Base-by-base conservation (phyloP, 2,797 vertebrate species). In the Malurus splendens region DNA sequence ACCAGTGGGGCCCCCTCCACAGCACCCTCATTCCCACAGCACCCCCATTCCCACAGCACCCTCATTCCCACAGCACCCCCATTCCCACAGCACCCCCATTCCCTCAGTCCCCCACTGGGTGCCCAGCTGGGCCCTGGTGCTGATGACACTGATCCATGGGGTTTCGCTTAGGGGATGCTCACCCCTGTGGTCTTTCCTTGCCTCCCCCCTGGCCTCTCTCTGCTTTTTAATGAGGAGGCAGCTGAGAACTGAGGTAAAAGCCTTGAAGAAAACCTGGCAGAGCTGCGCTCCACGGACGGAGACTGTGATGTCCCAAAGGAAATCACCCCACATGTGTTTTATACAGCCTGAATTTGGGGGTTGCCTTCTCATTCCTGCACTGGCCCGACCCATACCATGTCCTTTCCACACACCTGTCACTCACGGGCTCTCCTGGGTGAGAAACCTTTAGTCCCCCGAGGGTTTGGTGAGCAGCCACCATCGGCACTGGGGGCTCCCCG, bases 131-230 rank as follows among this genome's bases (percentile, higher is more conserved):
- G 18, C 7, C 55, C 62, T 25, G 14, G 12, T 30, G 39, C 27
- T 11, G 10, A 20, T 18, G 19, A 25, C 60, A 70, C 10, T 1
- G 3, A 11, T 23, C 65, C 17, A 1, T 11, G 51, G 81, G 4
- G 11, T 17, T 75, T 27, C 30, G 30, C 27, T 39, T 30, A 22
- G 0, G 1, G 32, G 32, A 7, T 18, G 12, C 23, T 80, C 41
- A 56, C 9, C 33, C 32, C 30, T 1, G 0, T 30, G 18, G 17
- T 28, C 39, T 20, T 60, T 75, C 38, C 28, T 39, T 42, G 17
- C 1, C 0, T 6, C 3, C 3, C 9, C 12, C 5, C 9, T 0
- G 7, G 14, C n/a, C 28, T 75, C 1, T 0, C 22, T 72, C 55
- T 41, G 59, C n/a, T 82, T 62, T 79, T 60, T 60, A 47, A 47